These are phyloP conservation scores for Crocodylus rhombifer DNA, from an alignment of 2,797 vertebrate genomes.

Conservation along the genomic window DNA sequence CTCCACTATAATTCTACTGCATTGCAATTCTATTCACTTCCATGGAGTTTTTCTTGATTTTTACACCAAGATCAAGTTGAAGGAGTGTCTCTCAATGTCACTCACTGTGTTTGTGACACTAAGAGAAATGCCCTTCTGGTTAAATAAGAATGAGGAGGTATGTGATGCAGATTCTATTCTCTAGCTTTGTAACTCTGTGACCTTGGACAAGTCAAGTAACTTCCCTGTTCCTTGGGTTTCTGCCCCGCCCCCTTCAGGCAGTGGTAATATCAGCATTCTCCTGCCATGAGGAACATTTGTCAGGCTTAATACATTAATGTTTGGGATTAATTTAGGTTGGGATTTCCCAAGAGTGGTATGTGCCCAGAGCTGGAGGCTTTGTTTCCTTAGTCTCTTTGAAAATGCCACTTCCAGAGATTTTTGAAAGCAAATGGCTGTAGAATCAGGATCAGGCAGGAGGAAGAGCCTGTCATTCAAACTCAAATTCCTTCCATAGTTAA, in stretches of 20 bases:
- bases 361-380: conserved; percentile 2
- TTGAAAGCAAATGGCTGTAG: background rate
- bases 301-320: conserved; percentile 11
- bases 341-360: background rate
- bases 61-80: rapidly evolving
- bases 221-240: background rate
- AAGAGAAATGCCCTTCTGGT: background rate
- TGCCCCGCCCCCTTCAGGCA: background rate
- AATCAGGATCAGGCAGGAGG: background rate
- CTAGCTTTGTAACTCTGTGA: background rate
- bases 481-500: background rate
- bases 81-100: background rate
- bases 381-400: conserved; percentile 54
- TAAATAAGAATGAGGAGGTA: background rate
- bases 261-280: rapidly evolving
- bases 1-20: rapidly evolving
- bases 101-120: background rate
- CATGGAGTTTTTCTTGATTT: background rate
- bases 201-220: conserved; percentile 29
- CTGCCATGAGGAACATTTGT: background rate
- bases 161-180: background rate
- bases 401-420: background rate
- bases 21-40: background rate
- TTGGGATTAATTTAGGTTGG: background rate
- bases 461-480: background rate